These are phyloP conservation scores for Acanthurus lineatus DNA, from an alignment of 2,797 vertebrate genomes.

Conservation along the genomic window DNA sequence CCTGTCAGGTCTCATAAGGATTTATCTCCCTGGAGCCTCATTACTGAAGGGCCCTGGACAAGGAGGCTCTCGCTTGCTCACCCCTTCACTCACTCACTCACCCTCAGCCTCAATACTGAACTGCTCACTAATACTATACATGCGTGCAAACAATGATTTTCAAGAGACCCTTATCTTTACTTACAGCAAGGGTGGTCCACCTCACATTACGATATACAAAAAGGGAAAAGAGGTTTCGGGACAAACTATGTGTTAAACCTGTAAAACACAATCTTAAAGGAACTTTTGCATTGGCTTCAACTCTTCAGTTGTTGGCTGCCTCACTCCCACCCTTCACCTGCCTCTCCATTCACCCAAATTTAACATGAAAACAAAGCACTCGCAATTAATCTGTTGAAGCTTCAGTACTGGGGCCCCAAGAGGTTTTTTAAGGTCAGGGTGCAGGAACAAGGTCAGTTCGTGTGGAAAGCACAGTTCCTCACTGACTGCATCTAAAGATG, in stretches of 20 bases:
- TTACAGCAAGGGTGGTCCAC: constrained; percentile 12
- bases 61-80: constrained; percentile 61
- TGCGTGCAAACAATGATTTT: constrained; percentile 32
- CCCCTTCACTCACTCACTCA: constrained; percentile 44
- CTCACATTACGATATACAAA: neutral
- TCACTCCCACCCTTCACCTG: neutral
- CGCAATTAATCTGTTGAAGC: constrained; percentile 63
- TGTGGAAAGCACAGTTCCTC: constrained; percentile 10
- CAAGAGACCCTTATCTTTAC: constrained; percentile 4
- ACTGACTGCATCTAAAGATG: neutral
- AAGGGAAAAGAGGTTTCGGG: neutral
- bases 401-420: constrained; percentile 33
- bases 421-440: constrained; percentile 61
- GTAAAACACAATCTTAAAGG: neutral
- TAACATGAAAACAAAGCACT: constrained; percentile 49
- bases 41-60: constrained; percentile 71
- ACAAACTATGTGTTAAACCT: neutral
- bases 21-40: constrained; percentile 81
- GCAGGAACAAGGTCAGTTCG: constrained; percentile 50
- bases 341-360: constrained; percentile 26
- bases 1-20: constrained; percentile 83
- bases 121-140: constrained; percentile 23
- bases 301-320: constrained; percentile 4
- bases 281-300: neutral
- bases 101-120: constrained; percentile 29